Conservation (phyloP, 2,113 vertebrate genomes). For the Dunckerocampus dactyliophorus region DNA sequence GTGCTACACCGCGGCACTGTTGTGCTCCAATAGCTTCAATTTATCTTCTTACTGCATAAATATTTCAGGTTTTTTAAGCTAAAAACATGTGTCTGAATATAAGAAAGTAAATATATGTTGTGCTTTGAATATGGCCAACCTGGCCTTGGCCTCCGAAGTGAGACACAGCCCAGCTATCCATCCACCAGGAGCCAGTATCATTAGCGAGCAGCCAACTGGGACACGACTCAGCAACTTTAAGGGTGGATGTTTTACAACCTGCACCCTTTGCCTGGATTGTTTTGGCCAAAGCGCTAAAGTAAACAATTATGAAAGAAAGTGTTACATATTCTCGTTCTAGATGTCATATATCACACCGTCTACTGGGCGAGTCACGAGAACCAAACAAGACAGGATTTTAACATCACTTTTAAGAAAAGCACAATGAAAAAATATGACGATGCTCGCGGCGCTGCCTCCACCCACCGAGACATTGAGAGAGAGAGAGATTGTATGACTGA, state of each 20-base stretch:
- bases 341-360: too few species aligned
- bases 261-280: conserved; percentile 30
- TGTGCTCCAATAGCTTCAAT: conserved; percentile 1
- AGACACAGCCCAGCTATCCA: conserved; percentile 52
- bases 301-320: conserved; percentile 4
- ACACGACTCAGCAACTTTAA: conserved; percentile 57
- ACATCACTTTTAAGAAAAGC: too few species aligned
- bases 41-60: too few species aligned
- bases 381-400: too few species aligned
- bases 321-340: not conserved
- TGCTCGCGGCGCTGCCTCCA: too few species aligned
- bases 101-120: too few species aligned
- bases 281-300: conserved; percentile 14
- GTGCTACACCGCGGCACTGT: conserved; percentile 36
- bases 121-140: conserved; percentile 59
- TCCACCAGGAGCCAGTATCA: conserved; percentile 53
- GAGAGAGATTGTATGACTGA: too few species aligned
- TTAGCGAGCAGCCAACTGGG: conserved; percentile 59
- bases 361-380: too few species aligned
- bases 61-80: too few species aligned
- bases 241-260: conserved; percentile 19
- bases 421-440: too few species aligned
- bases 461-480: too few species aligned
- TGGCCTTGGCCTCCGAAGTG: conserved; percentile 61
- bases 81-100: too few species aligned